phyloP scores from a whole-genome alignment of 2,797 vertebrate species.

The Alosa sapidissima region DNA sequence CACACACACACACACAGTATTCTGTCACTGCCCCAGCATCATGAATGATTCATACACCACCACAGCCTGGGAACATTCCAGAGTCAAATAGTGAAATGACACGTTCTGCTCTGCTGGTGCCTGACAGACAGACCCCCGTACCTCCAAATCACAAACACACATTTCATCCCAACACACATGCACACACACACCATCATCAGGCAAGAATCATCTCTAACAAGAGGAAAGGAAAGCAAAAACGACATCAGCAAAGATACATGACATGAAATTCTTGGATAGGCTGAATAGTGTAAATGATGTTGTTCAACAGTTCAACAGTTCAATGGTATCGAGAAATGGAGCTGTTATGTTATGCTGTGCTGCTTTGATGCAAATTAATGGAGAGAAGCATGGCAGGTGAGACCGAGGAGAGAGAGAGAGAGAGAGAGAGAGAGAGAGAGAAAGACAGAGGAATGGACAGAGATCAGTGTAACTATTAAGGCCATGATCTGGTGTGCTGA shows the following conservation, averaged over 20 bases:
- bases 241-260: not conserved
- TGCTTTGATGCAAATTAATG: not conserved
- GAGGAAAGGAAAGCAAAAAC: not conserved
- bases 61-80: not conserved
- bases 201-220: not conserved
- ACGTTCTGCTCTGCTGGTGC: not conserved
- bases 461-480: not conserved
- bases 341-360: not conserved
- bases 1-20: not conserved
- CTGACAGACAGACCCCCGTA: not conserved
- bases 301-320: not conserved
- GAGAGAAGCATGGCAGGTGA: not conserved
- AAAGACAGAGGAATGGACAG: not conserved
- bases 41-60: conserved; percentile 36
- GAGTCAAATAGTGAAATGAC: not conserved
- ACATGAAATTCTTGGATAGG: not conserved
- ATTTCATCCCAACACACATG: not conserved
- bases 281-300: not conserved
- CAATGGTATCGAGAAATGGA: not conserved
- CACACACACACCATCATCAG: not conserved
- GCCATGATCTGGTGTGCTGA: not conserved
- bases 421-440: not conserved
- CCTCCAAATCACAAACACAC: not conserved
- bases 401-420: not conserved
- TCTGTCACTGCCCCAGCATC: conserved; percentile 15